Percentiles rank a stretch among this genome's conserved stretches.
Conservation (phyloP, 2,888 invertebrate species). For the Lathronympha strigana region DNA sequence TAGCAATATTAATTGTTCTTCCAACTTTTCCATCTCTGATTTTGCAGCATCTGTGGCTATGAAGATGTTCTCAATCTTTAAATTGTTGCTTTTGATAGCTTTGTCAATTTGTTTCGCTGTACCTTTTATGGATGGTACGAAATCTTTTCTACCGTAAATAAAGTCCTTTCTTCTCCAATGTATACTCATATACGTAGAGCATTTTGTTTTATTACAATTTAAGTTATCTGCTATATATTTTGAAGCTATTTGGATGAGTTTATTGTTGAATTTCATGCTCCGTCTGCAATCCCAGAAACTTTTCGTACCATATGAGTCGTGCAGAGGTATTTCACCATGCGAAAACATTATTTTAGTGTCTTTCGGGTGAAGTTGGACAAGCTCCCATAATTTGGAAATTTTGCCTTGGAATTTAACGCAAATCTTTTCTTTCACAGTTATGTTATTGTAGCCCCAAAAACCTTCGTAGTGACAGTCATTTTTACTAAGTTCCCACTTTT, state of each 20-base stretch:
- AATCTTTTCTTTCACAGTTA: conserved; percentile 85
- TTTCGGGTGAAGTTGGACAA: conserved; percentile 76
- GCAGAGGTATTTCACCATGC: conserved; percentile 94
- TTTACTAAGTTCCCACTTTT: conserved; percentile 90
- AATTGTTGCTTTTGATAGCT: conserved; percentile 80
- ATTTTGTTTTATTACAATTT: conserved; percentile 58
- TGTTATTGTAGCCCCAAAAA: conserved; percentile 90
- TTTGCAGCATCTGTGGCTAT: conserved; percentile 93
- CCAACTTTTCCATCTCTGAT: conserved; percentile 79
- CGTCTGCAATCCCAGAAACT: conserved; percentile 94
- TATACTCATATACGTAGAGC: conserved; percentile 91
- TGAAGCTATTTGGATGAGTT: conserved; percentile 87
- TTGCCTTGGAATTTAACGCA: conserved; percentile 95
- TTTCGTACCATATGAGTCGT: conserved; percentile 92
- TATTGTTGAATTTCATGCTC: conserved; percentile 94
- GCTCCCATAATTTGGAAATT: conserved; percentile 85
- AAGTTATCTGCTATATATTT: conserved; percentile 79
- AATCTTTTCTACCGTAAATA: conserved; percentile 87
- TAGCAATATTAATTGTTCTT: conserved; percentile 65
- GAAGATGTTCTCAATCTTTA: conserved; percentile 83
- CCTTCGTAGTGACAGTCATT: conserved; percentile 64
- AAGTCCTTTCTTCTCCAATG: conserved; percentile 97
- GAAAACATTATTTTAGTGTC: conserved; percentile 87
- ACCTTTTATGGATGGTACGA: conserved; percentile 90
- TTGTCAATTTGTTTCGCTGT: conserved; percentile 90